phyloP scores from a whole-genome alignment of 1,140 invertebrate species.

The Lutraria rhynchaena region DNA sequence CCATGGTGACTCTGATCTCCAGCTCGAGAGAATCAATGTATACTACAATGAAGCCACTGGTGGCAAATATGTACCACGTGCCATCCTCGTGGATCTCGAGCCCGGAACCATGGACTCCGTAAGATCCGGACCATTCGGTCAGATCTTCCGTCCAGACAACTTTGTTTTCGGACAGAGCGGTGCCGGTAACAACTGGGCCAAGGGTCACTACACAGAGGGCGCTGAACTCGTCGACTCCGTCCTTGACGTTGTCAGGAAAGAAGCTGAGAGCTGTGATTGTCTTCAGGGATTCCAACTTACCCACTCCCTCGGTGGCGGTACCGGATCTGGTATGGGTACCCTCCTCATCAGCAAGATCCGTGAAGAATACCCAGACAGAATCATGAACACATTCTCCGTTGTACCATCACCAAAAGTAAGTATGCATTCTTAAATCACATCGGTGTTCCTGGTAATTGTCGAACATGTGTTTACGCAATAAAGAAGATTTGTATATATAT shows the following conservation, averaged over 20 bases:
- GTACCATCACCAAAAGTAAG: conserved; percentile 93
- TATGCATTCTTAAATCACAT: conserved; percentile 77
- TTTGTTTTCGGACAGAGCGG: conserved; percentile 84
- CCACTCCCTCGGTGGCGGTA: conserved; percentile 87
- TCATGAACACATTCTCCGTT: conserved; percentile 95
- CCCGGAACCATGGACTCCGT: conserved; percentile 98
- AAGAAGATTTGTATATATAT: neutral
- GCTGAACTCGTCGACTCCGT: conserved; percentile 93
- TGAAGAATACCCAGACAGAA: conserved; percentile 89
- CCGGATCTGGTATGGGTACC: conserved; percentile 84
- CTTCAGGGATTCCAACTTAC: conserved; percentile 89
- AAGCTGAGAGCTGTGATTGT: conserved; percentile 92
- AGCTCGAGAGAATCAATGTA: conserved; percentile 83
- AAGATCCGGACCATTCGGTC: conserved; percentile 81
- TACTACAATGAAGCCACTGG: conserved; percentile 82
- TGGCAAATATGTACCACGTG: conserved; percentile 83
- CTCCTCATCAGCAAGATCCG: conserved; percentile 84
- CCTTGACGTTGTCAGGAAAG: conserved; percentile 91
- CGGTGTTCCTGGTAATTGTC: neutral
- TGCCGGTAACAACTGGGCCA: conserved; percentile 94
- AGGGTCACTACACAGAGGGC: conserved; percentile 97
- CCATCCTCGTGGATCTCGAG: conserved; percentile 95
- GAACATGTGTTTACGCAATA: neutral
- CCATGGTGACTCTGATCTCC: conserved; percentile 83
- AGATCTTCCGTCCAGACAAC: conserved; percentile 80